Conservation (phyloP, 1,140 invertebrate genomes). For the Ceratina australensis region DNA sequence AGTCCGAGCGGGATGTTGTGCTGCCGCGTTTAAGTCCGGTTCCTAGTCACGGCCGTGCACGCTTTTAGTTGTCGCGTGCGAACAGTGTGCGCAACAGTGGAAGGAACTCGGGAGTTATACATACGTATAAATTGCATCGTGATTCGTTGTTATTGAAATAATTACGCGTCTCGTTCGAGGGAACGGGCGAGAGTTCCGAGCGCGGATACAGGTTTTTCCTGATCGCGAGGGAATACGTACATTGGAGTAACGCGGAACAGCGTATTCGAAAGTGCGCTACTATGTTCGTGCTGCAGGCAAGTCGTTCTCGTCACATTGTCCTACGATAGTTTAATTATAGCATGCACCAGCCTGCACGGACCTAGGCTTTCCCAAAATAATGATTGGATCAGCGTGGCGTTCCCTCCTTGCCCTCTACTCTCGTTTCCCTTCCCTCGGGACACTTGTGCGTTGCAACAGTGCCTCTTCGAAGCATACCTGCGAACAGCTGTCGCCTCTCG, state of each 20-base stretch:
- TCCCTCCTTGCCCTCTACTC: constrained; percentile 49
- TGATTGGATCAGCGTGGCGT: constrained; percentile 72
- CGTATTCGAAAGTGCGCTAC: constrained; percentile 26
- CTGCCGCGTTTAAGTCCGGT: constrained; percentile 27
- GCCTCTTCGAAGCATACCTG: constrained; percentile 37
- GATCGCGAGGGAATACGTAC: neutral
- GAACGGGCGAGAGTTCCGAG: neutral
- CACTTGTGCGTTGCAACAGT: constrained; percentile 59
- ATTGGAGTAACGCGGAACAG: neutral
- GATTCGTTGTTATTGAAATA: neutral
- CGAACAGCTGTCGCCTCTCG: constrained; percentile 57
- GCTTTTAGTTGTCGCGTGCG: constrained; percentile 27
- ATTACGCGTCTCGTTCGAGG: neutral
- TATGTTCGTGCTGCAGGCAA: constrained; percentile 56
- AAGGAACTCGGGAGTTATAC: neutral
- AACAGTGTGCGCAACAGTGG: constrained; percentile 14
- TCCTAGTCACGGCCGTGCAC: constrained; percentile 33
- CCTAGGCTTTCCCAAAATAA: constrained; percentile 76
- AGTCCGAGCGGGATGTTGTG: constrained; percentile 36
- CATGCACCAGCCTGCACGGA: constrained; percentile 60
- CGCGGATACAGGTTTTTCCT: neutral
- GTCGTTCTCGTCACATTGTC: constrained; percentile 67
- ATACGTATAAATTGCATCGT: neutral
- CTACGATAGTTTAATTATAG: constrained; percentile 76
- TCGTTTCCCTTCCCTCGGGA: constrained; percentile 54